Conservation (phyloP, 2,797 vertebrate species). For the Enteromius trimaculatus region DNA sequence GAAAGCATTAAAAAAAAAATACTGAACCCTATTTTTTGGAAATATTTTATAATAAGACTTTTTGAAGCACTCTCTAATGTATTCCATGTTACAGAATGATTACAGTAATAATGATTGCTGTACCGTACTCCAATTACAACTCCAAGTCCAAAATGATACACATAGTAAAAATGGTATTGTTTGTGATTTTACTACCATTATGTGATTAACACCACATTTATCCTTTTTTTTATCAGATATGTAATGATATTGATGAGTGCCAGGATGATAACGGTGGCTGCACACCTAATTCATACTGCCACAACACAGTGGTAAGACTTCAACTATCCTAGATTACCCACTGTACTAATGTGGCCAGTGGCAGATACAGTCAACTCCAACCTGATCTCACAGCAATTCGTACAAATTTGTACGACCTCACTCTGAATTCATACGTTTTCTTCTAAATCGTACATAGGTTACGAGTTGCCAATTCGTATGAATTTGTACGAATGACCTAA, state of each 20-base stretch:
- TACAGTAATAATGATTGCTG: background rate
- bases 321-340: background rate
- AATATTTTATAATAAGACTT: background rate
- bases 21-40: background rate
- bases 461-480: too few species aligned
- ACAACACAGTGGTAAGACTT: conserved; percentile 88
- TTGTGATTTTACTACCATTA: background rate
- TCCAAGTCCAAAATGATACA: background rate
- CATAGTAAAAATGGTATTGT: background rate
- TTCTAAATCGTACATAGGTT: too few species aligned
- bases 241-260: conserved; percentile 92
- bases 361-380: background rate
- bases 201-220: background rate
- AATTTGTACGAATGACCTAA: too few species aligned
- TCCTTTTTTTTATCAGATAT: conserved; percentile 66
- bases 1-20: background rate
- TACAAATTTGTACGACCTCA: too few species aligned
- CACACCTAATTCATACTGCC: conserved; percentile 87
- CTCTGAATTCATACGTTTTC: too few species aligned
- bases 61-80: background rate
- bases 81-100: background rate
- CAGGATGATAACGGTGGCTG: conserved; percentile 85
- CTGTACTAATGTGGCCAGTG: background rate
- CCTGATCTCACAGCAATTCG: too few species aligned
- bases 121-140: background rate